phyloP scores from a whole-genome alignment of 2,888 invertebrate genomes.

The Thymelicus lineola region DNA sequence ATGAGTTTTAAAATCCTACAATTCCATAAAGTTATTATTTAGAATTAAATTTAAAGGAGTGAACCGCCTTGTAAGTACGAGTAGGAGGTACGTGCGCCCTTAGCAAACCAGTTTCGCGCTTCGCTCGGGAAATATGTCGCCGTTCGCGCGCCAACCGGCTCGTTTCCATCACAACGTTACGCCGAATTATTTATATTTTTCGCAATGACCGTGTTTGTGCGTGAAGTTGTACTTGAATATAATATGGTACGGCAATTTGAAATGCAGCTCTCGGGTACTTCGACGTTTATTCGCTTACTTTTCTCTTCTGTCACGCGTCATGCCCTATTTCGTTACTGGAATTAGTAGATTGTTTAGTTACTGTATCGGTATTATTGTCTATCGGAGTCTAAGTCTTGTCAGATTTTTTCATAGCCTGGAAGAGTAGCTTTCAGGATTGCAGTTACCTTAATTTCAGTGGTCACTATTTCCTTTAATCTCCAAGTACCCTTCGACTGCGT shows the following conservation, averaged over 20 bases:
- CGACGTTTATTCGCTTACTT: not conserved
- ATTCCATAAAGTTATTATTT: not conserved
- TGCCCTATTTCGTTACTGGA: not conserved
- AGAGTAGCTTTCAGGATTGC: no score
- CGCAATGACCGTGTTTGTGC: slow-evolving; percentile 42
- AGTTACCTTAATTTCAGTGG: not conserved
- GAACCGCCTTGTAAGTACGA: slow-evolving; percentile 49
- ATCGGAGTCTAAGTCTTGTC: no score
- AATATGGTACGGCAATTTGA: slow-evolving; percentile 29
- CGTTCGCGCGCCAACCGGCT: slow-evolving; percentile 70
- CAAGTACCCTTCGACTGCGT: no score
- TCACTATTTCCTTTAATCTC: not conserved
- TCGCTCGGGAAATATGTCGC: slow-evolving; percentile 77
- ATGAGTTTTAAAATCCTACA: not conserved
- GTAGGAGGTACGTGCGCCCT: slow-evolving; percentile 32
- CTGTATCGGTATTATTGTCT: not conserved
- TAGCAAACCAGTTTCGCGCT: slow-evolving; percentile 74
- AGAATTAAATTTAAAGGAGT: slow-evolving; percentile 28
- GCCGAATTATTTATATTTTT: slow-evolving; percentile 59
- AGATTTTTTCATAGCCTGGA: no score
- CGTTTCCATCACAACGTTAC: slow-evolving; percentile 67
- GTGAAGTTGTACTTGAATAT: slow-evolving; percentile 27
- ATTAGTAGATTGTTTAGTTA: not conserved
- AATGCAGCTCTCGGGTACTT: slow-evolving; percentile 4
- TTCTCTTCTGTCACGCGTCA: not conserved